Evolutionary conservation across 2,797 vertebrate species (phyloP).

Genomic region (Manis pentadactyla): DNA sequence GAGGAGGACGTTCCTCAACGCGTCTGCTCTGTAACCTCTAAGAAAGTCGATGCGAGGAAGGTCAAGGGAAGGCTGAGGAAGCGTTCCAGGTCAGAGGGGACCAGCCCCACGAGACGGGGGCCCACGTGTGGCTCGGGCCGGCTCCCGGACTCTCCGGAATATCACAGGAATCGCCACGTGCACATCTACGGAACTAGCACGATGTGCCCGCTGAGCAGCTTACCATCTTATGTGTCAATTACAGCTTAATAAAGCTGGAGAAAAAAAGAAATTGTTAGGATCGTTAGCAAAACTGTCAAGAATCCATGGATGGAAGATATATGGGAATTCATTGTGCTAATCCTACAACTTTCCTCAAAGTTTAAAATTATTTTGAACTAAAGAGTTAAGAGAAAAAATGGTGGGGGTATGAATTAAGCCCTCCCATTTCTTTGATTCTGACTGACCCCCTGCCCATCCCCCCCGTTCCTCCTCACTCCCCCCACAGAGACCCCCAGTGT

Average conservation of each 20-base stretch:
- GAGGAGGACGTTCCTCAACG: not conserved
- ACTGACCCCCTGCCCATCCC: not conserved
- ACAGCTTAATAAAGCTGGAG: not conserved
- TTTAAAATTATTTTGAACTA: constrained; percentile 25
- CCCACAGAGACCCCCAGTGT: not conserved
- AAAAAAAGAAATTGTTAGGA: not conserved
- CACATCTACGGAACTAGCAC: too few species aligned
- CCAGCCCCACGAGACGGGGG: fast-evolving
- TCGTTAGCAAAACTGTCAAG: not conserved
- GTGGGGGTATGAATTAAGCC: not conserved
- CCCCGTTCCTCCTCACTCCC: too few species aligned
- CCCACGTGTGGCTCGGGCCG: not conserved
- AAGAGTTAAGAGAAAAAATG: not conserved
- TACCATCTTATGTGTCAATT: not conserved
- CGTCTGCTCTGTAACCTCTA: not conserved
- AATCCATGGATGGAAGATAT: not conserved
- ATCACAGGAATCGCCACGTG: too few species aligned
- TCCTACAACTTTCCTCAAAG: not conserved
- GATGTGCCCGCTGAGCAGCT: not conserved
- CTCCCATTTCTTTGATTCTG: not conserved
- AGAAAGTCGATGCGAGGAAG: not conserved
- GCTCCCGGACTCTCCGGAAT: not conserved
- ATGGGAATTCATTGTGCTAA: not conserved
- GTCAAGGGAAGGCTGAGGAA: not conserved
- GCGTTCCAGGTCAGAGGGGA: not conserved